These are phyloP conservation scores for Villa cingulata DNA, from an alignment of 2,888 invertebrate species.

Conservation along the genomic window DNA sequence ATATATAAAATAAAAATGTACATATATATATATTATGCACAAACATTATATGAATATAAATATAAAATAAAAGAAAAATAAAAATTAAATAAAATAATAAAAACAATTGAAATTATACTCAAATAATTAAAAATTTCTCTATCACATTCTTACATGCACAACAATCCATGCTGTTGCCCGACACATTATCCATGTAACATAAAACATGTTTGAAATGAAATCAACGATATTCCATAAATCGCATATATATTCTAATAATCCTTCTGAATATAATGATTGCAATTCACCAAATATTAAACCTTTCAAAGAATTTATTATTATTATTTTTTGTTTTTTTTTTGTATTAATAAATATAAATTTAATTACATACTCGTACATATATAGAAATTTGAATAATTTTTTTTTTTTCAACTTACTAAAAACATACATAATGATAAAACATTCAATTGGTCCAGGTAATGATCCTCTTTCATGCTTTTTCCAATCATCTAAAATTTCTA, in stretches of 20 bases:
- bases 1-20: no score
- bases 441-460: conserved; percentile 65
- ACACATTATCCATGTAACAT: conserved; percentile 83
- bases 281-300: conserved; percentile 93
- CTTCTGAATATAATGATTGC: conserved; percentile 78
- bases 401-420: conserved; percentile 53
- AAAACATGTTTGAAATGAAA: conserved; percentile 91
- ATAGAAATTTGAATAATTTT: not conserved
- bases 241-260: conserved; percentile 77
- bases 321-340: no score
- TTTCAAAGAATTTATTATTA: conserved; percentile 25
- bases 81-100: not conserved
- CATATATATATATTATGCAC: not conserved
- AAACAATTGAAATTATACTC: not conserved
- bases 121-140: not conserved
- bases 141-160: conserved; percentile 53
- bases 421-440: conserved; percentile 75
- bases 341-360: no score
- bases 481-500: conserved; percentile 61
- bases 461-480: conserved; percentile 64
- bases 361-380: not conserved
- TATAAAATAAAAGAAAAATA: no score
- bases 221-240: conserved; percentile 98
- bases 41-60: not conserved
- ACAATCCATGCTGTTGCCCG: conserved; percentile 78